Conservation (phyloP, 2,888 invertebrate species). For the Agriopis marginaria region DNA sequence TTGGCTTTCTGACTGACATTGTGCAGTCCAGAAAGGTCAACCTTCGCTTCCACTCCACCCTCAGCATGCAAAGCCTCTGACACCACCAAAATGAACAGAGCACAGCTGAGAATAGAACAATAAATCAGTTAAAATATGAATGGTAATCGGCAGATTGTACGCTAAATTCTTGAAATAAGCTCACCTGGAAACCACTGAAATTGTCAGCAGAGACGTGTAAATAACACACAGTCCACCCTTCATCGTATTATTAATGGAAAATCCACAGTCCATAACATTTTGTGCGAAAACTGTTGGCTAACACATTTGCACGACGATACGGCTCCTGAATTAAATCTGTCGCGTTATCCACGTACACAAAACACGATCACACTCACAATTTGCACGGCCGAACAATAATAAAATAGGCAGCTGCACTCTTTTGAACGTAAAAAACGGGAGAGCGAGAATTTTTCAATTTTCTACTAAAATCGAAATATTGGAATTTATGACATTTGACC, state of each 20-base stretch:
- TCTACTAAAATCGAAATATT: conserved; percentile 58
- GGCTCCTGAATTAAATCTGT: conserved; percentile 48
- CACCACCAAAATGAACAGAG: conserved; percentile 86
- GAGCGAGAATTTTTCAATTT: conserved; percentile 59
- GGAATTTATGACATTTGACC: conserved; percentile 40
- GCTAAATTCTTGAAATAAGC: conserved; percentile 37
- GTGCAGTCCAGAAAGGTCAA: conserved; percentile 77
- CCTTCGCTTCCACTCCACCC: conserved; percentile 58
- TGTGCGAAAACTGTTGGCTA: conserved; percentile 70
- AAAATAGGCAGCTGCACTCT: conserved; percentile 52
- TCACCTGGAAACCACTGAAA: conserved; percentile 87
- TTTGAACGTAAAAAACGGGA: conserved; percentile 55
- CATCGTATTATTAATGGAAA: conserved; percentile 85
- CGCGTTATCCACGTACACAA: conserved; percentile 50
- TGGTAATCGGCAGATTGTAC: background rate
- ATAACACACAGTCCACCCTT: conserved; percentile 86
- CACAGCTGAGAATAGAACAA: conserved; percentile 76
- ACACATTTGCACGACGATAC: conserved; percentile 70
- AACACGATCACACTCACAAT: conserved; percentile 59
- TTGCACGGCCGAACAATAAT: conserved; percentile 51
- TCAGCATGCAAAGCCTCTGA: conserved; percentile 83
- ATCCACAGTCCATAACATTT: conserved; percentile 83
- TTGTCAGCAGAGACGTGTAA: conserved; percentile 87
- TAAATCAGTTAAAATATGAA: conserved; percentile 1
- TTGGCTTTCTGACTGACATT: conserved; percentile 74